A percentile compares a stretch with the other conserved stretches of the same genome.
Evolutionary conservation across 1,140 invertebrate genomes (phyloP).

Genomic region (Neodiprion pinetum): DNA sequence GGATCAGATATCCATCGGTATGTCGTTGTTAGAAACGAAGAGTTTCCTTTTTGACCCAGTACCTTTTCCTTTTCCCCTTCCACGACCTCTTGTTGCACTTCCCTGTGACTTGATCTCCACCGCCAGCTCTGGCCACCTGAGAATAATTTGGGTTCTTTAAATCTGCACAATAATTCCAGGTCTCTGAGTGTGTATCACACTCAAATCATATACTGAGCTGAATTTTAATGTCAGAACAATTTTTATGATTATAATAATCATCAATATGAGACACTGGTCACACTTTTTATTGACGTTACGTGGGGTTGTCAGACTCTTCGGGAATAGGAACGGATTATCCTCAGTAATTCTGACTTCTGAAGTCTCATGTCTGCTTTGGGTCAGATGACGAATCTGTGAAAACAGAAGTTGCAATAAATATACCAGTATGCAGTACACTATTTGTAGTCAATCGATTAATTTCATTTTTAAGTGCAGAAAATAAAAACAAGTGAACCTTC

Average conservation of each 20-base stretch:
- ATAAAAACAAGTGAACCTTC: constrained; percentile 28
- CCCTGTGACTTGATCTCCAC: constrained; percentile 22
- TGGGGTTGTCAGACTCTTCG: no score
- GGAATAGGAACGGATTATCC: no score
- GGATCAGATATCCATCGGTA: no score
- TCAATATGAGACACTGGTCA: neutral
- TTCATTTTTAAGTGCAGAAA: no score
- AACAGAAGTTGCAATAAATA: no score
- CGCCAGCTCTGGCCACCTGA: constrained; percentile 1
- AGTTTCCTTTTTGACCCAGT: constrained; percentile 58
- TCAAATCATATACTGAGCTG: neutral
- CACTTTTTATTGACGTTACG: no score
- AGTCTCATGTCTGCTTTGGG: no score
- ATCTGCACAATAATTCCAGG: constrained; percentile 24
- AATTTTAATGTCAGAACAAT: neutral
- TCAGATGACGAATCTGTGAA: no score
- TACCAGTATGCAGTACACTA: no score
- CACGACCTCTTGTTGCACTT: constrained; percentile 12
- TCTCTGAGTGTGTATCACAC: neutral
- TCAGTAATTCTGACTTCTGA: neutral
- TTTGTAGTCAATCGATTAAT: no score
- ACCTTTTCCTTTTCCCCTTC: constrained; percentile 48
- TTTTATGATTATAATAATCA: no score
- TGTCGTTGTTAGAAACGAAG: constrained; percentile 53
- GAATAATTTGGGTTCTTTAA: constrained; percentile 26